Evolutionary conservation across 30 jellyfish, hydroid and myxozoan genomes (phyloP), one percentile per base, ranked within the genome.

Genomic region (Phacellophora camtschatica): DNA sequence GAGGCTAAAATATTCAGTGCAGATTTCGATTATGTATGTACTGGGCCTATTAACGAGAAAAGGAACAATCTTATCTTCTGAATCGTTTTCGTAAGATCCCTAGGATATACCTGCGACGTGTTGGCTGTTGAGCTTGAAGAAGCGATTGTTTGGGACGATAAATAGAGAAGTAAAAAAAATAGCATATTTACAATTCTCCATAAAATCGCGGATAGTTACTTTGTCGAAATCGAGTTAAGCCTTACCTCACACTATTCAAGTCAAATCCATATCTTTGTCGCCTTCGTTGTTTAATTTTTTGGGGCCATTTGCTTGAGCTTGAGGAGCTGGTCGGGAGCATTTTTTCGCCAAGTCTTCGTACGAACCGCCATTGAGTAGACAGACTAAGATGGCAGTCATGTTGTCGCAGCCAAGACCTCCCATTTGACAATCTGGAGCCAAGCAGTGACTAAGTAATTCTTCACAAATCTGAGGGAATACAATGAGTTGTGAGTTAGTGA

Each of bases 381-480:
- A 70, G 37, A 92, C 96, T 9, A 92, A 37, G 23, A 92, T 74
- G 59, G 66, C 98, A 22, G 98, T 92, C 98, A 92, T 92, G 59
- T 92, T 92, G 84, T 92, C 98, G 46, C 98, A 92, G 18, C 98
- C 98, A 18, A 92, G 94, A 4, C 98, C 98, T 2, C 98, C 98
- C 98, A 92, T 84, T 54, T 84, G 98, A 57, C 98, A 92, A 58
- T 92, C 98, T 15, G 98, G 98, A 16, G 98, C 98, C 11, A 92
- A 69, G 57, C 98, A 92, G 69, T 92, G 98, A 15, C 90, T 88
- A 24, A 92, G 76, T 30, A 92, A 30, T 34, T 78, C 93, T 57
- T 92, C 98, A 56, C 96, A 86, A 6, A 92, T 92, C 98, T 92
- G 43, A 2, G 59, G 78, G 29, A 24, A 53, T 6, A 35, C 18